phyloP scores from a whole-genome alignment of 2,797 vertebrate species.

The Enteromius paludinosus region DNA sequence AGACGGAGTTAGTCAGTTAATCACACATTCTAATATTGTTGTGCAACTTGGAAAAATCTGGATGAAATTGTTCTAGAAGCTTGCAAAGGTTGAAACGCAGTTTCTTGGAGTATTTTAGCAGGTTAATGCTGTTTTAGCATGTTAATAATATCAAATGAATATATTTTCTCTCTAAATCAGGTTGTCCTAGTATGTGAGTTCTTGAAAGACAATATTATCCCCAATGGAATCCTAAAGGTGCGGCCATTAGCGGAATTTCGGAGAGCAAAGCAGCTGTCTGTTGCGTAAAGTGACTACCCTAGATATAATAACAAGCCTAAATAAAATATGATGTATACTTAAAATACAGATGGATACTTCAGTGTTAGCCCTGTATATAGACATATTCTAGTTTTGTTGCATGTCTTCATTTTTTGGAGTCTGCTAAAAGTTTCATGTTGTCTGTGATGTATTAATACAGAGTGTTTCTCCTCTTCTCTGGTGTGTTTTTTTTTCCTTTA shows the following conservation, averaged over 20 bases:
- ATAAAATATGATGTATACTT: neutral
- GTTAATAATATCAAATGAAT: neutral
- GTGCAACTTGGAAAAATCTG: constrained; percentile 4
- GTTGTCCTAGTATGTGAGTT: neutral
- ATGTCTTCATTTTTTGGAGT: neutral
- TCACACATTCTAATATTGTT: constrained; percentile 18
- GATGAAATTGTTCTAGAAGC: constrained; percentile 2
- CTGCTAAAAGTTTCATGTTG: neutral
- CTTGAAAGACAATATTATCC: neutral
- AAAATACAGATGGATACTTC: neutral
- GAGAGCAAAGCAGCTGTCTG: neutral
- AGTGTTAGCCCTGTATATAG: neutral
- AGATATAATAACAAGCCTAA: neutral
- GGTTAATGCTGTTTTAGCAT: neutral
- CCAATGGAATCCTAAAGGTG: neutral
- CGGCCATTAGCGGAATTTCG: neutral
- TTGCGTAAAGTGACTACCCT: neutral
- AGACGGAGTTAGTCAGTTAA: constrained; percentile 24
- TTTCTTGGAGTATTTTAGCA: neutral
- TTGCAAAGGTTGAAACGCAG: neutral
- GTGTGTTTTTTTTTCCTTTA: neutral
- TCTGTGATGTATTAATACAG: constrained; percentile 3
- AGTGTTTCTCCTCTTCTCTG: neutral
- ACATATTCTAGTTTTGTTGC: neutral
- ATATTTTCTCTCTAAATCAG: neutral